A percentile compares a stretch with the other conserved stretches of the same genome.
Conservation (phyloP, 2,797 vertebrate genomes). For the Myotis myotis region DNA sequence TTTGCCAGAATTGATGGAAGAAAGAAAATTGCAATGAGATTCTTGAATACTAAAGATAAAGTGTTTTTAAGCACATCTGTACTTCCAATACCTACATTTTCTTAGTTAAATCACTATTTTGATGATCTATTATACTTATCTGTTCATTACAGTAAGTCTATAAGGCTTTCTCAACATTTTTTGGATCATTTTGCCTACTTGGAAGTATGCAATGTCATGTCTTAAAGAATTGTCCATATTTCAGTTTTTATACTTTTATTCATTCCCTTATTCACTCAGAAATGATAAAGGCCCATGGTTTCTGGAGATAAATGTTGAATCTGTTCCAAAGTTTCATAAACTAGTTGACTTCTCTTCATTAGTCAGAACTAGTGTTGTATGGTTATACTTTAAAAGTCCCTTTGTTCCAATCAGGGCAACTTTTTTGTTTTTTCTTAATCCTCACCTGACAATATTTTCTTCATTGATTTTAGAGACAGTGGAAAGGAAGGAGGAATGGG, state of each 20-base stretch:
- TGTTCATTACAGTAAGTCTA: neutral
- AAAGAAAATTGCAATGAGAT: neutral
- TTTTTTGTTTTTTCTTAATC: neutral
- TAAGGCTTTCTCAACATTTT: neutral
- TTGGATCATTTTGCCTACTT: neutral
- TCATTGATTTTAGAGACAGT: no score
- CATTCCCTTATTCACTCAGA: neutral
- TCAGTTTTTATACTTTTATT: neutral
- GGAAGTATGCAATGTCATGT: neutral
- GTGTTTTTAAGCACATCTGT: neutral
- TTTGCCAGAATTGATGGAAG: neutral
- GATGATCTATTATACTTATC: neutral
- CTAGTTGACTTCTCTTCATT: neutral
- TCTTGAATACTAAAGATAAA: neutral
- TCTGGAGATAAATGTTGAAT: neutral
- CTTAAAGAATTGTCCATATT: neutral
- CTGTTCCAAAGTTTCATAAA: neutral
- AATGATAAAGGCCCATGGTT: neutral
- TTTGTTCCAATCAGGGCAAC: neutral
- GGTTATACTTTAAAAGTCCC: neutral
- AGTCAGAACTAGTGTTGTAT: neutral
- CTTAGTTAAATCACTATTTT: neutral
- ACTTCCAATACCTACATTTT: neutral
- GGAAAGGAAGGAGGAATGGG: no score
- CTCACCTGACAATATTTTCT: no score